These are phyloP conservation scores for Scaptomyza graminum DNA, from an alignment of 1,140 invertebrate genomes.

Conservation along the genomic window DNA sequence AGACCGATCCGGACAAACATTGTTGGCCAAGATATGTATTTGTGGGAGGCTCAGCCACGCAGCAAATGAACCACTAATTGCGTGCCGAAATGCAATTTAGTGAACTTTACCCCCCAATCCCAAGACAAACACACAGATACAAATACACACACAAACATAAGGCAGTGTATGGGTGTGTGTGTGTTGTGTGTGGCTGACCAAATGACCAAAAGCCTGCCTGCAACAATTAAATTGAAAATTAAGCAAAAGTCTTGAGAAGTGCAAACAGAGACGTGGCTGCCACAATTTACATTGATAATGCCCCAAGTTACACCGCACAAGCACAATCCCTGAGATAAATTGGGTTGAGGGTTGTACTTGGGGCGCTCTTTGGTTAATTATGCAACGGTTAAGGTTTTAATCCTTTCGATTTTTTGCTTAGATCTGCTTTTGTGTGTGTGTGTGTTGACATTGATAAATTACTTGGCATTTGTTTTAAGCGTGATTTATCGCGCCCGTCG, in stretches of 20 bases:
- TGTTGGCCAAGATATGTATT: neutral
- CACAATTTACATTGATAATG: conserved; percentile 50
- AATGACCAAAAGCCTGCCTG: conserved; percentile 39
- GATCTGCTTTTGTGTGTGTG: conserved; percentile 29
- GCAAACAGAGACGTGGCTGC: conserved; percentile 45
- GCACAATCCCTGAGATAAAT: neutral
- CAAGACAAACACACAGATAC: conserved; percentile 23
- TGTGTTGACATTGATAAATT: conserved; percentile 83
- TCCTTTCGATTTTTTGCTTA: conserved; percentile 63
- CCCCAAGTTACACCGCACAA: too few relatives aligned
- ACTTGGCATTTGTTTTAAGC: conserved; percentile 78
- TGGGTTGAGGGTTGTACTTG: neutral
- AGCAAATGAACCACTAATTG: conserved; percentile 83
- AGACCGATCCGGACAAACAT: conserved; percentile 38
- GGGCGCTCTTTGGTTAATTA: conserved; percentile 56
- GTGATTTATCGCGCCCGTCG: conserved; percentile 77
- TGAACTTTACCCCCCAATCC: conserved; percentile 61
- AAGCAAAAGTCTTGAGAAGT: conserved; percentile 54
- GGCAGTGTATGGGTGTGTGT: conserved; percentile 1
- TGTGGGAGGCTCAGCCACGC: conserved; percentile 62
- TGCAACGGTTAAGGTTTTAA: conserved; percentile 73
- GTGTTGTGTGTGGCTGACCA: conserved; percentile 28
- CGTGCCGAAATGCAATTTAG: conserved; percentile 83
- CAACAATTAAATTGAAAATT: conserved; percentile 58
- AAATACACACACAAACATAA: conserved; percentile 25